Percentiles rank a stretch among this genome's conserved stretches.
Evolutionary conservation across 2,888 invertebrate species (phyloP).

Genomic region (Coelinius sp.): DNA sequence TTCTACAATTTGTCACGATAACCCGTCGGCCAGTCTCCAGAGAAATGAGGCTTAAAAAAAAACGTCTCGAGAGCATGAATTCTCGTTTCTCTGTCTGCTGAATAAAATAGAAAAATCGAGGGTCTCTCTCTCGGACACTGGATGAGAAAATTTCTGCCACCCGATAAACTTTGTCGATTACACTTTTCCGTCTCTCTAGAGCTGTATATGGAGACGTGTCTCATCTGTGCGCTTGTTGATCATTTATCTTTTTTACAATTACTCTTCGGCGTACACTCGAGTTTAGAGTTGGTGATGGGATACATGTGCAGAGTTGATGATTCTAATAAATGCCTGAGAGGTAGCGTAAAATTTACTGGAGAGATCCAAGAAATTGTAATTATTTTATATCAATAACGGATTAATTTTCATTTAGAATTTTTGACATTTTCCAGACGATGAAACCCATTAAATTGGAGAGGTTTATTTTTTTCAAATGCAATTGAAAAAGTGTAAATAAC

Average conservation of each 20-base stretch:
- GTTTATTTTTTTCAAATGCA: not conserved
- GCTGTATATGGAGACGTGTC: slow-evolving; percentile 44
- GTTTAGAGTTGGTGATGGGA: not conserved
- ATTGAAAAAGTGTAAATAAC: slow-evolving; percentile 12
- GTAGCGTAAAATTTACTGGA: not conserved
- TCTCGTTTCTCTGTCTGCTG: slow-evolving; percentile 36
- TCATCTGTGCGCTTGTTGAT: slow-evolving; percentile 28
- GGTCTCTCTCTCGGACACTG: slow-evolving; percentile 41
- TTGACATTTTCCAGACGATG: not conserved
- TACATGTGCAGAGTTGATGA: slow-evolving; percentile 33
- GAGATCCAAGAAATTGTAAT: slow-evolving; percentile 33
- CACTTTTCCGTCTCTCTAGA: slow-evolving; percentile 58
- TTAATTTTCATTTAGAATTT: not conserved
- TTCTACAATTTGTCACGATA: slow-evolving; percentile 54
- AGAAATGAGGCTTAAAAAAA: slow-evolving; percentile 59
- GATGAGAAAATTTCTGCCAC: slow-evolving; percentile 53
- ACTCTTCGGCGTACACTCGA: not conserved
- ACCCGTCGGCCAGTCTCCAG: slow-evolving; percentile 54
- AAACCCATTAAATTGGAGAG: not conserved
- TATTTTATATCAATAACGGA: slow-evolving; percentile 7
- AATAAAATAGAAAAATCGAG: not conserved
- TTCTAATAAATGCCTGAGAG: slow-evolving; percentile 12
- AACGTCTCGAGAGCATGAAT: slow-evolving; percentile 44
- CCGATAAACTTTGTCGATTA: slow-evolving; percentile 68
- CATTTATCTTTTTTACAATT: slow-evolving; percentile 25